phyloP scores from a whole-genome alignment of 2,797 vertebrate species.

The Cheirogaleus major region DNA sequence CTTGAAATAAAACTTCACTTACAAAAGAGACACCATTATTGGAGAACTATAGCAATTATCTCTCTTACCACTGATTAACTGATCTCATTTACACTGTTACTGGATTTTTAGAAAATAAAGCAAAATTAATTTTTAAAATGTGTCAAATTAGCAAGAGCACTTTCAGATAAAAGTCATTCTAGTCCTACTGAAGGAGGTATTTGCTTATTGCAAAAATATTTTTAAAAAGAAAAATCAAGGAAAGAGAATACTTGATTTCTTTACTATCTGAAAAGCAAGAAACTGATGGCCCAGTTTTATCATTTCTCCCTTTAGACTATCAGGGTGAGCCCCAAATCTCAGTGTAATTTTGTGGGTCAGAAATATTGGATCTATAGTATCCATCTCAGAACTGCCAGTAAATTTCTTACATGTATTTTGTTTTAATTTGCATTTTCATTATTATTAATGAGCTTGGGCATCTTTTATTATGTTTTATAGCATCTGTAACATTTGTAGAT shows the following conservation, averaged over 20 bases:
- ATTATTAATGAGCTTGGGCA: not conserved
- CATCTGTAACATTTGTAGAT: not conserved
- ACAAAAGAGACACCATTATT: conserved; percentile 10
- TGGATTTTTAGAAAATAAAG: conserved; percentile 40
- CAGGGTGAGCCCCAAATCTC: not conserved
- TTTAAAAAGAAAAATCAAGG: not conserved
- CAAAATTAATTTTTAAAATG: conserved; percentile 10
- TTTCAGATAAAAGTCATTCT: conserved; percentile 24
- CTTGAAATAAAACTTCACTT: conserved; percentile 51
- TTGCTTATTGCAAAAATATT: not conserved
- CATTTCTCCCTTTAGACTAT: not conserved
- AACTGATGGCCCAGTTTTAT: not conserved
- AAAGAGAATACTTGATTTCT: not conserved
- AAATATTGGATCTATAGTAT: not conserved
- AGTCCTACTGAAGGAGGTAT: not conserved
- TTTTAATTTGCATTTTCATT: not conserved
- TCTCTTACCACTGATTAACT: conserved; percentile 43
- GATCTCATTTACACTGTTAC: conserved; percentile 20
- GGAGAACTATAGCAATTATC: conserved; percentile 36
- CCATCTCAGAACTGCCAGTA: not conserved
- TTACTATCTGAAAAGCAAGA: not conserved
- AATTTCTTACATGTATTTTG: not conserved
- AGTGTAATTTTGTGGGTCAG: not conserved
- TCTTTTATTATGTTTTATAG: not conserved
- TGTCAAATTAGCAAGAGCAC: not conserved